Percentiles rank a stretch among this genome's conserved stretches.
These are phyloP conservation scores for Labeo catla DNA, from an alignment of 2,113 vertebrate genomes.

Conservation along the genomic window DNA sequence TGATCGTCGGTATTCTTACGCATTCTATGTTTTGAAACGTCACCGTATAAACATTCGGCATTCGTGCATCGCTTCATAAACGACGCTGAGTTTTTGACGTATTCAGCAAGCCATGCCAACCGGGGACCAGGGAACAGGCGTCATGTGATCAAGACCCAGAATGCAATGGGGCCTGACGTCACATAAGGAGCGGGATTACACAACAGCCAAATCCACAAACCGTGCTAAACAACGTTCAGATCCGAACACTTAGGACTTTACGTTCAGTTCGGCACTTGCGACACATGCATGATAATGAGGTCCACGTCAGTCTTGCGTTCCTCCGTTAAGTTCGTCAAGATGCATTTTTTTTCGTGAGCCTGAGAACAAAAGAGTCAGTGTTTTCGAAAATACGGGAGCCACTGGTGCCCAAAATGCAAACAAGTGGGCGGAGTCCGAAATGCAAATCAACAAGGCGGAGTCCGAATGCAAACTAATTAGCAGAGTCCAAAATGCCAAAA, in stretches of 20 bases:
- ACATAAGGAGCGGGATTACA: conserved; percentile 36
- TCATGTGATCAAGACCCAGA: conserved; percentile 50
- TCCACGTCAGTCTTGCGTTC: conserved; percentile 55
- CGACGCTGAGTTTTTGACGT: conserved; percentile 42
- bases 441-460: too few relatives aligned
- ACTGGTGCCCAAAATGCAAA: conserved; percentile 25
- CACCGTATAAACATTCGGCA: conserved; percentile 57
- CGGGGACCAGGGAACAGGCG: conserved; percentile 23
- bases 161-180: conserved; percentile 54
- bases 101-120: conserved; percentile 58
- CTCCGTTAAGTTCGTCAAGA: not conserved
- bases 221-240: conserved; percentile 63
- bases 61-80: conserved; percentile 31
- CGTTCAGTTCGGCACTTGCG: conserved; percentile 69
- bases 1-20: conserved; percentile 17
- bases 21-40: conserved; percentile 44
- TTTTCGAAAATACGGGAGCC: conserved; percentile 41
- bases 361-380: conserved; percentile 72
- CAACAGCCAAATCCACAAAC: conserved; percentile 56
- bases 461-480: conserved; percentile 1
- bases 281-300: conserved; percentile 76
- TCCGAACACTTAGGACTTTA: not conserved
- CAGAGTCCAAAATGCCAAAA: not conserved
- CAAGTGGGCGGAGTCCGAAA: not conserved
- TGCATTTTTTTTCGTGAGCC: not conserved